A percentile compares a stretch with the other conserved stretches of the same genome.
Conservation (phyloP, 2,888 invertebrate genomes). For the Chesias legatella region DNA sequence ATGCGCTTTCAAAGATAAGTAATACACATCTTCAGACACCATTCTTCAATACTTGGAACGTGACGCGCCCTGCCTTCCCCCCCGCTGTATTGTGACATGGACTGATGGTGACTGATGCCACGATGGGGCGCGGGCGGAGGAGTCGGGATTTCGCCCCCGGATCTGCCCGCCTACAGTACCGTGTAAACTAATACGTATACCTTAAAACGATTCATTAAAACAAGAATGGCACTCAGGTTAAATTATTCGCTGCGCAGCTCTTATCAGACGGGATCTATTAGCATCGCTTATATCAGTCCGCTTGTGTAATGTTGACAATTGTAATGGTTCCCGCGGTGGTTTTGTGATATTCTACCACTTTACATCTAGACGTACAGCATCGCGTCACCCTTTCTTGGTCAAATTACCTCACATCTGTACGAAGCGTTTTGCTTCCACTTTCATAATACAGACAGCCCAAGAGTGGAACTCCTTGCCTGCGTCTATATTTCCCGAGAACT, state of each 20-base stretch:
- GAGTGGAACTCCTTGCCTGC: too few species aligned
- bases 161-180: background rate
- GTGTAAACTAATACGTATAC: too few species aligned
- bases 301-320: background rate
- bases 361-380: too few species aligned
- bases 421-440: too few species aligned
- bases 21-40: too few species aligned
- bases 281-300: conserved; percentile 4
- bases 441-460: too few species aligned
- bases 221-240: conserved; percentile 12
- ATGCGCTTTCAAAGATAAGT: too few species aligned
- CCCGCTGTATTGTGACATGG: conserved; percentile 26
- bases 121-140: conserved; percentile 24
- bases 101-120: conserved; percentile 50
- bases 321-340: conserved; percentile 3
- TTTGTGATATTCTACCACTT: conserved; percentile 7
- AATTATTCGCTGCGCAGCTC: conserved; percentile 5
- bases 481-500: too few species aligned
- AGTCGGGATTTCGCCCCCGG: conserved; percentile 29
- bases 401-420: too few species aligned
- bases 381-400: too few species aligned
- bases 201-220: background rate
- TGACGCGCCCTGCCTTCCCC: conserved; percentile 12
- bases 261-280: conserved; percentile 2
- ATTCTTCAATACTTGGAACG: too few species aligned